Evolutionary conservation across 2,797 vertebrate genomes (phyloP), one percentile per base, ranked within the genome.

Genomic region (Lacerta bilineata): DNA sequence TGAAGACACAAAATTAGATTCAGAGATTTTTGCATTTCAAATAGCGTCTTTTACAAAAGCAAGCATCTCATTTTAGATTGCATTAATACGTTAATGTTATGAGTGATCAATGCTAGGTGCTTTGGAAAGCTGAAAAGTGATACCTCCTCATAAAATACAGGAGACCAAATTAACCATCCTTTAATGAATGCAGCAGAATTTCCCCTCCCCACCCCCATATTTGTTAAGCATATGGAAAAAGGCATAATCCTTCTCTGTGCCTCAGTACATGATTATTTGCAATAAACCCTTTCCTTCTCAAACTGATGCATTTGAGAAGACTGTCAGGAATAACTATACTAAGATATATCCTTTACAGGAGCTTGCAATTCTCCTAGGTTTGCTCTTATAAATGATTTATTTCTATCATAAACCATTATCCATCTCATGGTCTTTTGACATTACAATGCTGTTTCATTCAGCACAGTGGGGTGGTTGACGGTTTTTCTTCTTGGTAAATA

Each of bases 341-440:
- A 86, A 90, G 80, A 95, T 94, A 95, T 94, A 96, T 93, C 91
- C 90, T 55, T 87, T 96, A 96, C 91, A 95, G 96, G 96, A 96
- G 93, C 93, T 91, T 90, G 83, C 83, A 94, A 93, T 96, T 96
- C 95, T 96, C 92, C 85, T 75, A 96, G 93, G 94, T 97, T 96
- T 96, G 94, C 91, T 96, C 91, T 95, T 92, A 92, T 95, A 95
- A 96, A 96, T 96, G 95, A 97, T 96, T 96, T 96, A 97, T 96
- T 96, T 95, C 94, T 94, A 95, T 95, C 94, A 87, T 96, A 97
- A 96, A 95, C 93, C 88, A 92, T 96, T 96, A 96, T 93, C 96
- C 95, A 93, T 94, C 95, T 96, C 92, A 84, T 89, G 91, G 91
- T 95, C 93, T 89, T 93, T 75, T 93, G 92, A 92, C 90, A 95